Evolutionary conservation across 1,140 invertebrate genomes (phyloP).

Genomic region (Magallana angulata): DNA sequence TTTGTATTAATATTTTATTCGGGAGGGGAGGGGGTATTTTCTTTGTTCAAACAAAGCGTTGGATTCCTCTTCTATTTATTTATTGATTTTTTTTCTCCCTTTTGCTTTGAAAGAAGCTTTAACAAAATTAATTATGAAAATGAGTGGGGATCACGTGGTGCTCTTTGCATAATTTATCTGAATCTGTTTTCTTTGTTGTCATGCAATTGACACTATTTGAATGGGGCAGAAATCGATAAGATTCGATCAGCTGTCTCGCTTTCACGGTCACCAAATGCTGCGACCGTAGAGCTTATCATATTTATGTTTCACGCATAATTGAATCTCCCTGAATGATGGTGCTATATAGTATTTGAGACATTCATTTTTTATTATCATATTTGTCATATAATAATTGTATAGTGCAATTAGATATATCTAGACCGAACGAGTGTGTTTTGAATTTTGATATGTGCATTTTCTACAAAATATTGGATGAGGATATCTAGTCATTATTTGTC

Average conservation of each 20-base stretch:
- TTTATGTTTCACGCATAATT: slow-evolving; percentile 35
- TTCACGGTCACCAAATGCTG: slow-evolving; percentile 33
- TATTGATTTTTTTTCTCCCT: slow-evolving; percentile 8
- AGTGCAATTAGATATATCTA: not conserved
- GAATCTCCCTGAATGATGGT: slow-evolving; percentile 11
- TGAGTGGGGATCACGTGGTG: not conserved
- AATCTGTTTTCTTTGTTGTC: slow-evolving; percentile 31
- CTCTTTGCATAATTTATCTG: slow-evolving; percentile 27
- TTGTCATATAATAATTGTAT: not conserved
- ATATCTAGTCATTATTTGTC: slow-evolving; percentile 19
- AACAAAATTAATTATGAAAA: slow-evolving; percentile 36
- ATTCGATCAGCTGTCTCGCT: slow-evolving; percentile 13
- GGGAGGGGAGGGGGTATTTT: not conserved
- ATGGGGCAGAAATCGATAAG: slow-evolving; percentile 15
- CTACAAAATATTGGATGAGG: not conserved
- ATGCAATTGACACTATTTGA: slow-evolving; percentile 30
- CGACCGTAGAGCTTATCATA: not conserved
- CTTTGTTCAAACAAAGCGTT: slow-evolving; percentile 23
- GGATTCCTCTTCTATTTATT: not conserved
- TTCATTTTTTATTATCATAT: not conserved
- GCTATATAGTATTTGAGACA: slow-evolving; percentile 5
- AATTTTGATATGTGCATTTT: not conserved
- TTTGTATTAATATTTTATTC: not conserved
- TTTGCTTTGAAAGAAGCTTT: not conserved
- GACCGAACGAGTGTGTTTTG: not conserved